Evolutionary conservation across 2,888 invertebrate species (phyloP).

Genomic region (Parapristionchus giblindavisi): DNA sequence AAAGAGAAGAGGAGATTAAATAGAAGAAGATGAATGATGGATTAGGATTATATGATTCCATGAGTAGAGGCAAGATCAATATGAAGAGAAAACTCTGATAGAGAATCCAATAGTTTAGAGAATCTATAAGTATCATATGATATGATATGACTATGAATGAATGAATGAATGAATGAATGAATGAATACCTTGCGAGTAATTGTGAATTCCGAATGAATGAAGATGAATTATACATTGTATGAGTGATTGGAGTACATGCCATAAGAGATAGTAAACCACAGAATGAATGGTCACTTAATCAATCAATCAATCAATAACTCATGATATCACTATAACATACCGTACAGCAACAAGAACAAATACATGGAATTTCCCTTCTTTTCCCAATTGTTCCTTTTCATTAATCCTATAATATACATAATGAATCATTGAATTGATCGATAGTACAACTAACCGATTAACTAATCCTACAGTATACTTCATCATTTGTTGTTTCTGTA

Average conservation of each 20-base stretch:
- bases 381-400: conserved; percentile 86
- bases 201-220: conserved; percentile 82
- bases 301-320: conserved; percentile 9
- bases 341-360: conserved; percentile 92
- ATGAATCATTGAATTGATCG: conserved; percentile 3
- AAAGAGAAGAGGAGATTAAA: background rate
- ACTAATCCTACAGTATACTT: conserved; percentile 19
- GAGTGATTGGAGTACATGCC: conserved; percentile 86
- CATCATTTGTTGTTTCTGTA: conserved; percentile 33
- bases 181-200: conserved; percentile 52
- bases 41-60: conserved; percentile 43
- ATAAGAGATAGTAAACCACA: conserved; percentile 91
- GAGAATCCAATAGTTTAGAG: conserved; percentile 61
- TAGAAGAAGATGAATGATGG: background rate
- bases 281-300: conserved; percentile 74
- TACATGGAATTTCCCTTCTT: conserved; percentile 96
- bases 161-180: no score
- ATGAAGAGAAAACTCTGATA: conserved; percentile 67
- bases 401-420: conserved; percentile 78
- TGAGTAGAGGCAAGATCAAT: conserved; percentile 68
- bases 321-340: conserved; percentile 73
- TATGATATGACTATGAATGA: background rate
- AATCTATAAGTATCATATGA: conserved; percentile 40
- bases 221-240: conserved; percentile 93
- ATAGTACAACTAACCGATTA: background rate